Conservation (phyloP, 2,888 invertebrate genomes). For the Tinea semifulvella region DNA sequence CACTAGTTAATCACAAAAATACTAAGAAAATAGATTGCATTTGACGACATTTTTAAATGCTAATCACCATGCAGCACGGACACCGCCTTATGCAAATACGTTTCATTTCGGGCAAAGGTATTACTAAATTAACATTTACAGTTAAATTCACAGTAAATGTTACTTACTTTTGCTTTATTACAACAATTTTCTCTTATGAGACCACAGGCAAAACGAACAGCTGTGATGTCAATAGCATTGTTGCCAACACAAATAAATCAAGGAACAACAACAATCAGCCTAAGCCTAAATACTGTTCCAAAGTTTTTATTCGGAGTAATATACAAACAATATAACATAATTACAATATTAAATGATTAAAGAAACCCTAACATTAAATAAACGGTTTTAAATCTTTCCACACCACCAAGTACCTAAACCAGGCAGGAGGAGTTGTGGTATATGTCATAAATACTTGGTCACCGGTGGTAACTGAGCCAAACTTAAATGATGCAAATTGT, state of each 20-base stretch:
- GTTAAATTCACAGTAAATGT: constrained; percentile 30
- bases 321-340: too few species aligned
- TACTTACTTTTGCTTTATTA: constrained; percentile 55
- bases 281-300: too few species aligned
- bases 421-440: constrained; percentile 18
- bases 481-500: constrained; percentile 17
- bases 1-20: constrained; percentile 44
- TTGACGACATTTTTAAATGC: constrained; percentile 39
- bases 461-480: constrained; percentile 16
- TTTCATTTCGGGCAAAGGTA: background rate
- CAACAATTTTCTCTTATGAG: constrained; percentile 48
- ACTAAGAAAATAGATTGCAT: constrained; percentile 42
- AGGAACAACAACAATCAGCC: too few species aligned
- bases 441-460: constrained; percentile 16
- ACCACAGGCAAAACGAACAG: constrained; percentile 55
- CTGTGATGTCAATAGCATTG: constrained; percentile 41
- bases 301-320: too few species aligned
- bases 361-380: too few species aligned
- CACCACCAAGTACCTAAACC: constrained; percentile 16
- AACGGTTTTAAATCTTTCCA: too few species aligned
- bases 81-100: constrained; percentile 24
- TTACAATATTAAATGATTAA: too few species aligned
- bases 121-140: constrained; percentile 22
- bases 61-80: constrained; percentile 34
- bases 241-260: background rate